Conservation (phyloP, 2,888 invertebrate genomes). For the Zonitis immaculata region DNA sequence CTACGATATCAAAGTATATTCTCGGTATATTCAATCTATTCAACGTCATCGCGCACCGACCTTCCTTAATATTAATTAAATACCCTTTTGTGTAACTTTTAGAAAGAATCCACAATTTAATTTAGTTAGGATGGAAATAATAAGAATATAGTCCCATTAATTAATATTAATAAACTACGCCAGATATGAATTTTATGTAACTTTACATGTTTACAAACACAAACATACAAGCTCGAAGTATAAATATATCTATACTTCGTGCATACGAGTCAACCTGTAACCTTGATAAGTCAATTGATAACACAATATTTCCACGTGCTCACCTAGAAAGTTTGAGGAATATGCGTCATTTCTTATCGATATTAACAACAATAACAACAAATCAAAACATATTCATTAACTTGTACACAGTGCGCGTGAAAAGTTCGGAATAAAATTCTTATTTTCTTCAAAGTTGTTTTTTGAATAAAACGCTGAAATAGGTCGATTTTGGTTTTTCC, state of each 20-base stretch:
- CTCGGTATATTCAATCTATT: background rate
- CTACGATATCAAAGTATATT: too few species aligned
- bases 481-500: too few species aligned
- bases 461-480: too few species aligned
- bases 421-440: too few species aligned
- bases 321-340: slow-evolving; percentile 8
- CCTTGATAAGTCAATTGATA: slow-evolving; percentile 20
- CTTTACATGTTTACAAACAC: slow-evolving; percentile 18
- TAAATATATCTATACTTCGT: too few species aligned
- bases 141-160: too few species aligned
- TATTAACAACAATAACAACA: background rate
- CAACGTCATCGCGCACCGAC: background rate
- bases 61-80: background rate
- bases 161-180: slow-evolving; percentile 8
- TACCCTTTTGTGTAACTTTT: background rate
- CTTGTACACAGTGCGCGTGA: too few species aligned
- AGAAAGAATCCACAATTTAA: background rate
- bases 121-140: too few species aligned
- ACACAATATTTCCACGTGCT: slow-evolving; percentile 16
- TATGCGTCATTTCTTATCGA: slow-evolving; percentile 11
- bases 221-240: too few species aligned
- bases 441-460: too few species aligned
- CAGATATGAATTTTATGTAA: slow-evolving; percentile 10
- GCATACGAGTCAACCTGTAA: slow-evolving; percentile 3
- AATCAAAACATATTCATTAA: too few species aligned